A percentile compares a stretch with the other conserved stretches of the same genome.
These are phyloP conservation scores for Gallinago paraguaiae DNA, from an alignment of 2,113 vertebrate genomes.

Conservation along the genomic window DNA sequence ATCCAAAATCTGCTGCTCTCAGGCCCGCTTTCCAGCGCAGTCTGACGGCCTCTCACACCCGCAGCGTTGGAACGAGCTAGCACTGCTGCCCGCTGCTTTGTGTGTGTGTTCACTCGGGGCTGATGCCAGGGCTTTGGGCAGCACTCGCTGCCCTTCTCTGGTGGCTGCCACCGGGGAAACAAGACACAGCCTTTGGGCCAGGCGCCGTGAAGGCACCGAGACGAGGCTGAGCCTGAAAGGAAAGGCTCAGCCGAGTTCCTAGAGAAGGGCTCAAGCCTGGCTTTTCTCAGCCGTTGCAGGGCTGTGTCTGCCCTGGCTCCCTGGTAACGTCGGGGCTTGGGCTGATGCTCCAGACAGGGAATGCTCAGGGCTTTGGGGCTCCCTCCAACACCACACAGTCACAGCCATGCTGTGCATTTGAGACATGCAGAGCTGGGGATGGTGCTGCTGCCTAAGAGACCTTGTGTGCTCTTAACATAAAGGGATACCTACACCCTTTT, in stretches of 20 bases:
- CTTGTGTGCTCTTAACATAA: rapidly evolving
- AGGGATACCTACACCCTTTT: rapidly evolving
- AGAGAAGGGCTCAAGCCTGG: neutral
- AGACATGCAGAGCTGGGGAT: neutral
- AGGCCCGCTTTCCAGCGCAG: rapidly evolving
- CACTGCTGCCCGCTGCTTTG: neutral
- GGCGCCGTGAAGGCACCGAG: neutral
- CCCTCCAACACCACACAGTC: rapidly evolving
- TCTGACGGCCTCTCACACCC: rapidly evolving
- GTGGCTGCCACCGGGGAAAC: neutral
- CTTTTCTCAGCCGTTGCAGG: neutral
- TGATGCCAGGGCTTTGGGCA: neutral
- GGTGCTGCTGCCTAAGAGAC: neutral
- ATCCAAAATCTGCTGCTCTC: neutral
- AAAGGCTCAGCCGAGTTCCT: rapidly evolving
- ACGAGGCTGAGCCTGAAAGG: neutral
- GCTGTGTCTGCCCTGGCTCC: neutral
- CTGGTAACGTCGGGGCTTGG: neutral
- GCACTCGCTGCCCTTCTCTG: neutral
- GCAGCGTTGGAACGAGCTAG: neutral
- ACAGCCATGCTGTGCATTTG: rapidly evolving
- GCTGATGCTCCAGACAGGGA: neutral
- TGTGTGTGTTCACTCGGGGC: neutral
- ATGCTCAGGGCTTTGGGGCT: neutral
- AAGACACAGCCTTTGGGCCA: neutral